A percentile compares a stretch with the other conserved stretches of the same genome.
Evolutionary conservation across 30 jellyfish, hydroid and myxozoan species (phyloP).

Genomic region (Cassiopea xamachana): DNA sequence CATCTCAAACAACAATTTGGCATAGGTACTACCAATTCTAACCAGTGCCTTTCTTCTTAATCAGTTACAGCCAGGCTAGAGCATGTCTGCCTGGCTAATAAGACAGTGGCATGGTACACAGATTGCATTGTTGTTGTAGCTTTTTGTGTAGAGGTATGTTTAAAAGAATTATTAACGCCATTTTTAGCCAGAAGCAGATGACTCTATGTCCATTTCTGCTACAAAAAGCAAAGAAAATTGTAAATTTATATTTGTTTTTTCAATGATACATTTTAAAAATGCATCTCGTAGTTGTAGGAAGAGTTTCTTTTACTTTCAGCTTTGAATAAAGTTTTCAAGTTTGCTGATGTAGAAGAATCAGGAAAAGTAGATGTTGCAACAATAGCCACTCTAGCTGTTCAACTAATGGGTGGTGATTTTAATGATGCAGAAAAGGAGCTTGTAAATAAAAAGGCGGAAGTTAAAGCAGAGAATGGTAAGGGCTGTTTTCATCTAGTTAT

Average conservation of each 20-base stretch:
- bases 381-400: constrained; percentile 97
- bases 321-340: constrained; percentile 87
- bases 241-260: background rate
- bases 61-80: too few species aligned
- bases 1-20: too few species aligned
- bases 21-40: too few species aligned
- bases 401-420: constrained; percentile 95
- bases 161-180: too few species aligned
- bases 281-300: background rate
- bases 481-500: background rate
- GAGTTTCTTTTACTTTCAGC: constrained; percentile 46
- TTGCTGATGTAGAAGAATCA: constrained; percentile 99
- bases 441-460: constrained; percentile 94
- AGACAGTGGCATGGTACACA: too few species aligned
- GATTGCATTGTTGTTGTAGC: too few species aligned
- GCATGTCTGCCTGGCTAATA: too few species aligned
- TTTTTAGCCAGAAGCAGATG: too few species aligned
- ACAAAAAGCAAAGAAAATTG: too few species aligned
- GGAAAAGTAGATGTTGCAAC: constrained; percentile 99
- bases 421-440: constrained; percentile 94
- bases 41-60: too few species aligned
- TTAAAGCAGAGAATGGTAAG: constrained; percentile 94
- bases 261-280: background rate
- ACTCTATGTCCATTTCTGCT: too few species aligned
- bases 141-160: too few species aligned